Conservation (phyloP, 2,113 vertebrate genomes). For the Atherinomorus stipes region DNA sequence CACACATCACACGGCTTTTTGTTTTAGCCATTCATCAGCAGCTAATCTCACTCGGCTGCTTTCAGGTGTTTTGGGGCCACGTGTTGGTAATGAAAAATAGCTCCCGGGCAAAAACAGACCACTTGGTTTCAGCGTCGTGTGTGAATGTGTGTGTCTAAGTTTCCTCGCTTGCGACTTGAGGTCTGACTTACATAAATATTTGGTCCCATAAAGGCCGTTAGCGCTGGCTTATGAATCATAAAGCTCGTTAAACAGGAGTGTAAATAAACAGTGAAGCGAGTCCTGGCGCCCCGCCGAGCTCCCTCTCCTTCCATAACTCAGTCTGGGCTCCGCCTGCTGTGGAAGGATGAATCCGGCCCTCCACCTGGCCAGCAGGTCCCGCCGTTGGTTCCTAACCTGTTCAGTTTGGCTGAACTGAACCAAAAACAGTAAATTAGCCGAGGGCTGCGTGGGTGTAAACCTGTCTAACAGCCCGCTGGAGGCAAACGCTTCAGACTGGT, state of each 20-base stretch:
- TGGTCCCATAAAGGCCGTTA: conserved; percentile 75
- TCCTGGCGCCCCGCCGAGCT: conserved; percentile 56
- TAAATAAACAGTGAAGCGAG: conserved; percentile 81
- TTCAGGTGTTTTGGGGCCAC: conserved; percentile 71
- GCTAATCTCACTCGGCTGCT: conserved; percentile 64
- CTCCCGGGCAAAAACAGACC: conserved; percentile 49
- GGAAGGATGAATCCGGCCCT: conserved; percentile 27
- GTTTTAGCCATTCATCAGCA: conserved; percentile 58
- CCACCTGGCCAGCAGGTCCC: conserved; percentile 63
- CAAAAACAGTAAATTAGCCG: conserved; percentile 32
- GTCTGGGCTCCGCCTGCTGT: conserved; percentile 48
- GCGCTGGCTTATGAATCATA: conserved; percentile 77
- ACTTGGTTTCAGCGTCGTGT: conserved; percentile 23
- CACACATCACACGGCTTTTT: conserved; percentile 28
- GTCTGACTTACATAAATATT: conserved; percentile 79
- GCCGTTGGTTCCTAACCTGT: conserved; percentile 41
- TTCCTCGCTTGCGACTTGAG: conserved; percentile 58
- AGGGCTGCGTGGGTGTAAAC: conserved; percentile 17
- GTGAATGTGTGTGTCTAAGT: conserved; percentile 22
- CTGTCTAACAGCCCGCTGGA: conserved; percentile 43
- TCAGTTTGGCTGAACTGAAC: conserved; percentile 8
- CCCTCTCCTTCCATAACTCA: conserved; percentile 60
- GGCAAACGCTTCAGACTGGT: conserved; percentile 6
- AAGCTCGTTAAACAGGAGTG: conserved; percentile 75
- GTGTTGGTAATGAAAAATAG: conserved; percentile 65